Conservation (phyloP, 2,797 vertebrate genomes). For the Myotis findleyi region DNA sequence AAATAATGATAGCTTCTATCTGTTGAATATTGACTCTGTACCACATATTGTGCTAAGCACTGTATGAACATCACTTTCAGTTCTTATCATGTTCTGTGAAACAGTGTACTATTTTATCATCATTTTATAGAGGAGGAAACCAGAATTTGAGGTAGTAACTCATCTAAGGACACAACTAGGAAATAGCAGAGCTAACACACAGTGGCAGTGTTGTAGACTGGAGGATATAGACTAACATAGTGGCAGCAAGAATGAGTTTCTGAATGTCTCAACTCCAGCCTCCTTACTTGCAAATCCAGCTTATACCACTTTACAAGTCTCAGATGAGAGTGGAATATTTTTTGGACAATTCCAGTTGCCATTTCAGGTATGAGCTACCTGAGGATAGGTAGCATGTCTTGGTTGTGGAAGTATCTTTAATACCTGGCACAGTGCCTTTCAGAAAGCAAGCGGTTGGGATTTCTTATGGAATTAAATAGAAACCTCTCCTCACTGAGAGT, state of each 20-base stretch:
- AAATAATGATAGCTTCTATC: background rate
- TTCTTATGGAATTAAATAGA: background rate
- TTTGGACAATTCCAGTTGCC: background rate
- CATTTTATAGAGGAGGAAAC: conserved; percentile 21
- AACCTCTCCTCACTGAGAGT: background rate
- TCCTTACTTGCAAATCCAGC: background rate
- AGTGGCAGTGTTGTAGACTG: background rate
- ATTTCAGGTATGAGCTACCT: background rate
- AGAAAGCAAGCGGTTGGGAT: background rate
- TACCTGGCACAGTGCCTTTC: background rate
- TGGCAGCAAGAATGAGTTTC: background rate
- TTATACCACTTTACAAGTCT: background rate
- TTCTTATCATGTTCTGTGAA: background rate
- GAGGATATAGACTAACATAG: background rate
- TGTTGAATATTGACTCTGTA: background rate
- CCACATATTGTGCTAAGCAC: background rate
- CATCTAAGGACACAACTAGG: background rate
- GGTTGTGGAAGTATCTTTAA: background rate
- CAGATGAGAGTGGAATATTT: background rate
- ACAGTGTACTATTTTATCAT: background rate
- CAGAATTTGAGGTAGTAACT: background rate
- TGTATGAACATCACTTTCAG: background rate
- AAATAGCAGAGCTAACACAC: background rate
- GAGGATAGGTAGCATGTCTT: background rate
- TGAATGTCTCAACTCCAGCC: background rate